Percentiles rank a stretch among this genome's conserved stretches.
These are phyloP conservation scores for Hesperophylax magnus DNA, from an alignment of 1,140 invertebrate genomes.

Conservation along the genomic window DNA sequence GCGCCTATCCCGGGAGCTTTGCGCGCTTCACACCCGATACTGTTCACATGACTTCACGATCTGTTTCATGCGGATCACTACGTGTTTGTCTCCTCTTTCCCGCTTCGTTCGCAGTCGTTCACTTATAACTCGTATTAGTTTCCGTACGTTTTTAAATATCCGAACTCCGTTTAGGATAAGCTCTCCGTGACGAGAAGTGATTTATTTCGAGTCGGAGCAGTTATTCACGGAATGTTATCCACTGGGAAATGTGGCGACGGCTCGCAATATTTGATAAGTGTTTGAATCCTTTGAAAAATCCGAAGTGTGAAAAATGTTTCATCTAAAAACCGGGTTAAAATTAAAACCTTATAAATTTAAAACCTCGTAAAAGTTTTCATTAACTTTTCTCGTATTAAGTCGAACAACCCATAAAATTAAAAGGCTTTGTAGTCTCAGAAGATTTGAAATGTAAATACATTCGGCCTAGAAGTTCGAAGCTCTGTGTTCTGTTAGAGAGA, in stretches of 20 bases:
- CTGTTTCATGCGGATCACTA: slow-evolving; percentile 54
- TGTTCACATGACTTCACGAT: too few relatives aligned
- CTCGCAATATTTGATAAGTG: too few relatives aligned
- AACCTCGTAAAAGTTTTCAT: too few relatives aligned
- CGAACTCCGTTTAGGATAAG: neutral
- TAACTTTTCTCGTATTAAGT: too few relatives aligned
- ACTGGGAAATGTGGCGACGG: neutral
- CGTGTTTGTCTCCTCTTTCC: slow-evolving; percentile 61
- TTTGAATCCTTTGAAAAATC: too few relatives aligned
- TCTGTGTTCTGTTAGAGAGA: slow-evolving; percentile 37
- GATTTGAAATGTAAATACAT: too few relatives aligned
- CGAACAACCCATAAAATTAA: too few relatives aligned
- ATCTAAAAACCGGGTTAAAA: too few relatives aligned
- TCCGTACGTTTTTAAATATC: neutral
- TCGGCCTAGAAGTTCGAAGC: too few relatives aligned
- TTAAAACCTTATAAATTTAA: too few relatives aligned
- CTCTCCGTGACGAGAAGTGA: neutral
- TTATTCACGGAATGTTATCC: neutral
- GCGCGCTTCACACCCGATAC: slow-evolving; percentile 3
- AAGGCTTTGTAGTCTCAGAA: too few relatives aligned
- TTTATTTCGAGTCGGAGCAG: neutral
- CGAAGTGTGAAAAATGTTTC: too few relatives aligned
- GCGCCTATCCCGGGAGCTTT: slow-evolving; percentile 33
- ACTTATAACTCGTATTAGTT: slow-evolving; percentile 13
- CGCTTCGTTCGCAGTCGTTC: neutral